phyloP scores from a whole-genome alignment of 2,888 invertebrate genomes.

The Eutolmus rufibarbis region DNA sequence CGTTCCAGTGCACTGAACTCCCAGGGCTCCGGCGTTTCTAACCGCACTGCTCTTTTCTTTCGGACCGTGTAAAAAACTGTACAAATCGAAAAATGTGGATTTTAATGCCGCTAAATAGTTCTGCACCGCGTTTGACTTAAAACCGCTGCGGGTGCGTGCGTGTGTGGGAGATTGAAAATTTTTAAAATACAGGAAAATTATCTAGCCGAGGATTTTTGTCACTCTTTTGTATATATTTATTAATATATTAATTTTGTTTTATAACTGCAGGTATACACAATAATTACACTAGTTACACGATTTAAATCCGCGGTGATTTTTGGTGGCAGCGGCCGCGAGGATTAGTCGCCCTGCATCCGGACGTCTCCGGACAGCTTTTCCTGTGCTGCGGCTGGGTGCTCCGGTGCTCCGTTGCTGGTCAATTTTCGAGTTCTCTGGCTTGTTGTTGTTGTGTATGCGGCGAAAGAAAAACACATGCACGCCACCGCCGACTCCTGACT shows the following conservation, averaged over 20 bases:
- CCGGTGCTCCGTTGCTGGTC: not conserved
- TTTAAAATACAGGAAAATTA: not conserved
- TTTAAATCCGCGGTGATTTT: not conserved
- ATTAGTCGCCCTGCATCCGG: not conserved
- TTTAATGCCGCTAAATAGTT: not conserved
- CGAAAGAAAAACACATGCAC: constrained; percentile 25
- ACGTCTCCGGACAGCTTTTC: not conserved
- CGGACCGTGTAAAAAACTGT: not conserved
- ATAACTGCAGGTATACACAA: not conserved
- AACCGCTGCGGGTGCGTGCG: not conserved
- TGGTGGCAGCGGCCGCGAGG: not conserved
- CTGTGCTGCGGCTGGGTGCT: not conserved
- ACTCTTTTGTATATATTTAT: not conserved
- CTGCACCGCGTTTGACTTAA: not conserved
- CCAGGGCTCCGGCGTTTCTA: not conserved
- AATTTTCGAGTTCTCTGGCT: not conserved
- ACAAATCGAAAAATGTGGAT: not conserved
- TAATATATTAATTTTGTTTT: not conserved
- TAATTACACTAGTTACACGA: not conserved
- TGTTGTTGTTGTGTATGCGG: constrained; percentile 25
- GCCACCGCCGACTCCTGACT: not conserved
- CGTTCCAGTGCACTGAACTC: not conserved
- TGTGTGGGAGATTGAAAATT: not conserved
- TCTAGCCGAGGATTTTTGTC: not conserved
- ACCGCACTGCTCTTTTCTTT: not conserved